phyloP scores from a whole-genome alignment of 2,113 vertebrate species.

The Rhinolophus sinicus region DNA sequence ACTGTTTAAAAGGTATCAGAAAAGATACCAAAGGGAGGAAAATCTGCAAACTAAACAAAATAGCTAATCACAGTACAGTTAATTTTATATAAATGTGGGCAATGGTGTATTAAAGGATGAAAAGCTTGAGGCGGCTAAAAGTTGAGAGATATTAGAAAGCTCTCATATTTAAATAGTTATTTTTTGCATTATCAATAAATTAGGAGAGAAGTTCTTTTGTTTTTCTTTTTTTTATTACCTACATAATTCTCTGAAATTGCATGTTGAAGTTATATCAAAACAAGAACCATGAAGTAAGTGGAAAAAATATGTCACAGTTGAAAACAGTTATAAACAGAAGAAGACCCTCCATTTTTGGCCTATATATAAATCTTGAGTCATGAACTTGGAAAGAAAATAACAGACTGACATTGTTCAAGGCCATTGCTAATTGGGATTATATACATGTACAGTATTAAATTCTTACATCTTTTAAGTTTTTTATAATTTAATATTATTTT shows the following conservation, averaged over 20 bases:
- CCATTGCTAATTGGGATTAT: neutral
- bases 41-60: slow-evolving; percentile 65
- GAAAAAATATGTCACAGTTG: neutral
- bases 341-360: neutral
- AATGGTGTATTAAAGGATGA: slow-evolving; percentile 29
- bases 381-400: neutral
- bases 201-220: neutral
- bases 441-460: neutral
- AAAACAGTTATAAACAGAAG: neutral
- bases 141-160: neutral
- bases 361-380: neutral
- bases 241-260: slow-evolving; percentile 16
- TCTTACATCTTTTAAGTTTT: neutral
- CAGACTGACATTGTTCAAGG: neutral
- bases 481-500: neutral
- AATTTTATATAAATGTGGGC: neutral
- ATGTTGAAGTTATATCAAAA: neutral
- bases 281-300: neutral
- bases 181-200: slow-evolving; percentile 27
- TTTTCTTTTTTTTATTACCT: neutral
- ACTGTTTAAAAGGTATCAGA: slow-evolving; percentile 52
- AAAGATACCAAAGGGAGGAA: slow-evolving; percentile 54
- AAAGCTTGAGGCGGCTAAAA: slow-evolving; percentile 37
- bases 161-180: slow-evolving; percentile 54
- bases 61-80: slow-evolving; percentile 72